Base-by-base conservation (phyloP, 2,888 invertebrate species). In the Drosophila leonis region DNA sequence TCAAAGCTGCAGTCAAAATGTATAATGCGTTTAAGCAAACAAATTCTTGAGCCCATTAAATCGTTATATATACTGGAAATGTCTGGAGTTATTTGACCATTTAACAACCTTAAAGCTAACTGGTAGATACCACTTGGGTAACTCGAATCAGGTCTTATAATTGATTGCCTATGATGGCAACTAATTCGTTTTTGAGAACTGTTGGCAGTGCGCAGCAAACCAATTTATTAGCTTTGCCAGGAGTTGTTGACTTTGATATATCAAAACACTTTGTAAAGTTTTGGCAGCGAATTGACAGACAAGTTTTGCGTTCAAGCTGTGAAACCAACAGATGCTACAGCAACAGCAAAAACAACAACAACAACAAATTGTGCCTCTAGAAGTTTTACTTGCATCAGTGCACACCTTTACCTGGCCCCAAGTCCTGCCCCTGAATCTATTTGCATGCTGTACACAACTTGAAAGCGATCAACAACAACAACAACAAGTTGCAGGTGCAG, bases 191-290 rank as follows among this genome's bases (percentile, higher is more conserved):
- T 46, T 10, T 8, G 31, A 24, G 41, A 24, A 13, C 4, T 29
- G 33, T 29, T 46, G 39, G 42, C 37, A n/a, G 13, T 27, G 15
- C 24, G 29, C 46, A 57, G 37, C 59, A 49, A 35, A 3, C 9
- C 67, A 64, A 48, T 73, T 78, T 62, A 55, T 54, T 55, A 46
- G 39, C 70, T 44, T 33, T 15, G 24, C 20, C 15, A 10, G 10
- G 63, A 64, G 48, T 39, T 44, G 29, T 44, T 60, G 68, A 18
- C 68, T 74, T 64, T 73, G 75, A 62, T 64, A 41, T 75, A 54
- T 46, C 42, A 20, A 46, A 78, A 63, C 24, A 52, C 68, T 73
- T 78, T 64, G 62, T 24, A 39, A 66, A 72, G 55, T 73, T 74
- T 24, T 24, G 56, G 18, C 56, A 31, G 20, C 0, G 35, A 56